These are phyloP conservation scores for Melanotus villosus DNA, from an alignment of 2,888 invertebrate species.

Conservation along the genomic window DNA sequence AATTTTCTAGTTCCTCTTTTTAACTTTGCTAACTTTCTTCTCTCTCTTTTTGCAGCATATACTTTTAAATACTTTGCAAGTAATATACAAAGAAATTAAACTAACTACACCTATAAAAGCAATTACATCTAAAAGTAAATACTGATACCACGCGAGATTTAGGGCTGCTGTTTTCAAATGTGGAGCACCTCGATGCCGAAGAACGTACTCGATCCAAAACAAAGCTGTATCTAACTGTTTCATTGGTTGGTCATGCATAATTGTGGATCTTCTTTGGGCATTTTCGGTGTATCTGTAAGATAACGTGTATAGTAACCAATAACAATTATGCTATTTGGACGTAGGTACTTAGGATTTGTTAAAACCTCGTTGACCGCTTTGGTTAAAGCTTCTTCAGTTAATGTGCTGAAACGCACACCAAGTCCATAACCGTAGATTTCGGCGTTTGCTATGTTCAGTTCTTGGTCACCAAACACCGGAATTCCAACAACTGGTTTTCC, in stretches of 20 bases:
- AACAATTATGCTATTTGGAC: not conserved
- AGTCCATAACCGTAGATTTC: not conserved
- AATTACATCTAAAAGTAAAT: conserved; percentile 22
- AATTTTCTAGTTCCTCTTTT: conserved; percentile 18
- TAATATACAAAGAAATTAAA: conserved; percentile 5
- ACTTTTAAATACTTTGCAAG: not conserved
- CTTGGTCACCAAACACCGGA: conserved; percentile 64
- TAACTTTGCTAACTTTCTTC: not conserved
- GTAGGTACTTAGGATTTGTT: conserved; percentile 12
- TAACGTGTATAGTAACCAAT: too few relatives aligned
- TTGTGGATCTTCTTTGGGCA: conserved; percentile 46
- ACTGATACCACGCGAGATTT: conserved; percentile 57
- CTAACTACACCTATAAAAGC: conserved; percentile 21
- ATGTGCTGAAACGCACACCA: not conserved
- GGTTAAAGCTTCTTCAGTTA: conserved; percentile 15
- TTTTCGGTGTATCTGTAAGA: conserved; percentile 50
- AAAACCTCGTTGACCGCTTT: conserved; percentile 9
- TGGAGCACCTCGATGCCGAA: conserved; percentile 48
- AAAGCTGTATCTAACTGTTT: conserved; percentile 55
- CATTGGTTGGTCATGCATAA: conserved; percentile 53
- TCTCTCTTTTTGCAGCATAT: not conserved
- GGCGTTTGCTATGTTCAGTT: conserved; percentile 20
- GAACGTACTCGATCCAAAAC: conserved; percentile 57
- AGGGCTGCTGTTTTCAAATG: conserved; percentile 54
- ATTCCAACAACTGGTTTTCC: conserved; percentile 16